phyloP scores from a whole-genome alignment of 2,113 vertebrate genomes.

The Xiphophorus maculatus region DNA sequence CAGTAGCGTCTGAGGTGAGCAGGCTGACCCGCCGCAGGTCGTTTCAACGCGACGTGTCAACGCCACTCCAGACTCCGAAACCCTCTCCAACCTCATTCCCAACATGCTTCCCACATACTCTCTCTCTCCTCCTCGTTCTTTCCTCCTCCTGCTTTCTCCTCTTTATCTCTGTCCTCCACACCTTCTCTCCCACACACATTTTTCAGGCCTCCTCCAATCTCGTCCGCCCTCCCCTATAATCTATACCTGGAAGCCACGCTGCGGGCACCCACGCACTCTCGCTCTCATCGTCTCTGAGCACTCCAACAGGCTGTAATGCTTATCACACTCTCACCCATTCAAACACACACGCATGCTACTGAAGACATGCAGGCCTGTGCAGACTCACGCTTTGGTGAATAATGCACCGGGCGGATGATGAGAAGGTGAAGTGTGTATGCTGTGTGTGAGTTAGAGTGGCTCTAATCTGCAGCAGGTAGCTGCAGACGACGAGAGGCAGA shows the following conservation, averaged over 20 bases:
- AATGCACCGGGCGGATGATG: constrained; percentile 42
- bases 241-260: constrained; percentile 65
- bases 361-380: not conserved
- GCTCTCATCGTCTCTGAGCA: constrained; percentile 54
- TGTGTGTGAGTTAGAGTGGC: constrained; percentile 26
- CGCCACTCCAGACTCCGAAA: not conserved
- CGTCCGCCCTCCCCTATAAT: constrained; percentile 38
- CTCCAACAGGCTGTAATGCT: constrained; percentile 62
- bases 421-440: constrained; percentile 5
- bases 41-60: not conserved
- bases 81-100: not conserved
- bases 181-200: constrained; percentile 5
- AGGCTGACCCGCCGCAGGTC: not conserved
- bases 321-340: constrained; percentile 31
- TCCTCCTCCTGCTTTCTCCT: constrained; percentile 19
- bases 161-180: constrained; percentile 62
- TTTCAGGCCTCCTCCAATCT: not conserved
- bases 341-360: not conserved
- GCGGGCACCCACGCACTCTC: constrained; percentile 64
- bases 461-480: constrained; percentile 1
- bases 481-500: constrained; percentile 20
- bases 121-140: constrained; percentile 13
- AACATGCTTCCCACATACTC: constrained; percentile 51
- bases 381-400: constrained; percentile 26
- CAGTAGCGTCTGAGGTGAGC: too few relatives aligned